These are phyloP conservation scores for Drosophila seguyi DNA, from an alignment of 1,140 invertebrate genomes.

Conservation along the genomic window DNA sequence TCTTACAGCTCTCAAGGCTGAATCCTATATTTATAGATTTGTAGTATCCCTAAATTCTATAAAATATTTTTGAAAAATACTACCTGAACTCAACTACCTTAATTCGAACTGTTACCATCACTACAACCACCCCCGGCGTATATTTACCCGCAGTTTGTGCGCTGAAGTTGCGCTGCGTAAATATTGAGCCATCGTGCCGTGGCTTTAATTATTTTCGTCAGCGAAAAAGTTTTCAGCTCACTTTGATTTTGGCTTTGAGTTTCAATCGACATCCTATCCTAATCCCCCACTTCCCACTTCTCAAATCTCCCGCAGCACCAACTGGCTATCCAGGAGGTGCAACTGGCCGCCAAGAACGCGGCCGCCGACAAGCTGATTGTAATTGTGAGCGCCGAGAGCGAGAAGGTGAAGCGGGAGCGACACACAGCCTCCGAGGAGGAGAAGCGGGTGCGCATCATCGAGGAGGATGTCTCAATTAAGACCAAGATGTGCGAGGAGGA, in stretches of 20 bases:
- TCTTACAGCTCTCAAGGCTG: too few species aligned
- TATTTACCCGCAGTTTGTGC: slow-evolving; percentile 51
- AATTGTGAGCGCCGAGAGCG: slow-evolving; percentile 94
- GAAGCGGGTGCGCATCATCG: slow-evolving; percentile 94
- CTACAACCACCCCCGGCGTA: not conserved
- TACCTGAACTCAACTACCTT: not conserved
- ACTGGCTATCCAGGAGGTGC: slow-evolving; percentile 94
- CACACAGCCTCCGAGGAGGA: slow-evolving; percentile 92
- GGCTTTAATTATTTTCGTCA: slow-evolving; percentile 70
- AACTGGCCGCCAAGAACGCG: slow-evolving; percentile 93
- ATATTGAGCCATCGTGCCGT: slow-evolving; percentile 73
- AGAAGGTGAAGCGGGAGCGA: slow-evolving; percentile 95
- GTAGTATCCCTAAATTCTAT: not conserved
- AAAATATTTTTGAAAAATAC: not conserved
- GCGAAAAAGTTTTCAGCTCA: slow-evolving; percentile 52
- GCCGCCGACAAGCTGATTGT: slow-evolving; percentile 95
- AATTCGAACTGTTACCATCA: not conserved
- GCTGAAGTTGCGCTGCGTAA: slow-evolving; percentile 63
- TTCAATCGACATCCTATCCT: slow-evolving; percentile 17
- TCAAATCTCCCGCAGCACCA: slow-evolving; percentile 86
- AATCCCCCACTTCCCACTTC: not conserved
- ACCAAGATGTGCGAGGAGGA: slow-evolving; percentile 95
- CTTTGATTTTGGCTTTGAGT: slow-evolving; percentile 49
- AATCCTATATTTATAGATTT: too few species aligned
- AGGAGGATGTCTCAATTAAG: slow-evolving; percentile 92